Evolutionary conservation across 2,888 invertebrate species (phyloP).

Genomic region (Chorisops tibialis): DNA sequence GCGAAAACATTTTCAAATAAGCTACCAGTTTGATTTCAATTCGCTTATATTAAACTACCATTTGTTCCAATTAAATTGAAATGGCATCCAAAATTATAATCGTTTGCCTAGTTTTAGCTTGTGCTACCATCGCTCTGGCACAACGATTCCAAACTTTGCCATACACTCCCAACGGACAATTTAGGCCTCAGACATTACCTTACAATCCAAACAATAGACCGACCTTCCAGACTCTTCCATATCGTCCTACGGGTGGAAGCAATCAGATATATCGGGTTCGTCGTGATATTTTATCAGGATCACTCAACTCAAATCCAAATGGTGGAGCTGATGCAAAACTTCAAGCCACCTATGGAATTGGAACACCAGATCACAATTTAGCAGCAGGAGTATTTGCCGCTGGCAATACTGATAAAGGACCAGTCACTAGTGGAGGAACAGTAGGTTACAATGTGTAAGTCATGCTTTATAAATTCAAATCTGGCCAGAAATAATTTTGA

Average conservation of each 20-base stretch:
- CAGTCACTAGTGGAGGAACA: slow-evolving; percentile 41
- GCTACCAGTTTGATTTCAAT: too few relatives aligned
- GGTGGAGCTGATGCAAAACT: slow-evolving; percentile 37
- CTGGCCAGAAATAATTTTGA: too few relatives aligned
- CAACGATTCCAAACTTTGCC: not conserved
- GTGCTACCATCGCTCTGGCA: not conserved
- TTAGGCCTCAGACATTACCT: not conserved
- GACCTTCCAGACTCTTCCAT: not conserved
- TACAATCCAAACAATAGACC: not conserved
- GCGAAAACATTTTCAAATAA: too few relatives aligned
- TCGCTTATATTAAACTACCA: too few relatives aligned
- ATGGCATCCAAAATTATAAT: not conserved
- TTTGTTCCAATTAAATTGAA: too few relatives aligned
- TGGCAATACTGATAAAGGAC: slow-evolving; percentile 37
- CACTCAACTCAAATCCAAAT: slow-evolving; percentile 37
- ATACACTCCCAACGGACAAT: not conserved
- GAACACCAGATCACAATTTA: slow-evolving; percentile 37
- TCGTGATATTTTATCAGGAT: slow-evolving; percentile 20
- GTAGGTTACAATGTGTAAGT: slow-evolving; percentile 42
- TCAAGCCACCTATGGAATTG: slow-evolving; percentile 34
- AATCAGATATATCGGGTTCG: not conserved
- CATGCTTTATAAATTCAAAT: not conserved
- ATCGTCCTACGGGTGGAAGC: not conserved
- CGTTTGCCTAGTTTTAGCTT: not conserved
- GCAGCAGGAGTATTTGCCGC: slow-evolving; percentile 41